Evolutionary conservation across 2,113 vertebrate genomes (phyloP).

Genomic region (Brachypteracias leptosomus): DNA sequence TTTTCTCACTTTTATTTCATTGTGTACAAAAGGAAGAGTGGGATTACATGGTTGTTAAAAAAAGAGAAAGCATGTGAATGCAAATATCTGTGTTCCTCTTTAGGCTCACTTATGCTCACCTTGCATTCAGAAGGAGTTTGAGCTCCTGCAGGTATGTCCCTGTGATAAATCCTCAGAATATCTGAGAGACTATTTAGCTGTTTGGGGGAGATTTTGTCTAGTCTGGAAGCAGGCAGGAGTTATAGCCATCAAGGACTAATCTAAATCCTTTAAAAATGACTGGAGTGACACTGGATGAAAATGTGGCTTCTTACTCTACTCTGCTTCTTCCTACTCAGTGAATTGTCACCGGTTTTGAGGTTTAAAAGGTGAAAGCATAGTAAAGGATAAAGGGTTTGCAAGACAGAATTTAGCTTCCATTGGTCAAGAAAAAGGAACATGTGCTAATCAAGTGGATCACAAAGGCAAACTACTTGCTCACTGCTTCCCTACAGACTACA

Average conservation of each 20-base stretch:
- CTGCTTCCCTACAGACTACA: not conserved
- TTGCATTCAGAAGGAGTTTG: not conserved
- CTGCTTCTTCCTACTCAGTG: not conserved
- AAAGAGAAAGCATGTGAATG: not conserved
- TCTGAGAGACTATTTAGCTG: not conserved
- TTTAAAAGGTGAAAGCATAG: not conserved
- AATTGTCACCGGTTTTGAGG: not conserved
- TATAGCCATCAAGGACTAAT: not conserved
- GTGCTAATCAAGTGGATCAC: not conserved
- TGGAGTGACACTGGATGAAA: not conserved
- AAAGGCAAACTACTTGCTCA: not conserved
- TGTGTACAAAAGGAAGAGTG: not conserved
- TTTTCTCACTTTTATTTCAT: not conserved
- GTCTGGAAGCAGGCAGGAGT: not conserved
- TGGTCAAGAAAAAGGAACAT: not conserved
- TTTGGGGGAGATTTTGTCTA: not conserved
- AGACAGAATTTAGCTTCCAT: not conserved
- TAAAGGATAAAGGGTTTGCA: not conserved
- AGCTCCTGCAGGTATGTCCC: not conserved
- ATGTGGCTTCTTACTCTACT: not conserved
- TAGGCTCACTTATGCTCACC: not conserved
- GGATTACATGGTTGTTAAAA: not conserved
- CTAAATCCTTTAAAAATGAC: not conserved
- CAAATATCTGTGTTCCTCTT: not conserved
- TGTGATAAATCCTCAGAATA: not conserved